A percentile compares a stretch with the other conserved stretches of the same genome.
These are phyloP conservation scores for Sphaerophoria rueppellii DNA, from an alignment of 2,888 invertebrate species.

Conservation along the genomic window DNA sequence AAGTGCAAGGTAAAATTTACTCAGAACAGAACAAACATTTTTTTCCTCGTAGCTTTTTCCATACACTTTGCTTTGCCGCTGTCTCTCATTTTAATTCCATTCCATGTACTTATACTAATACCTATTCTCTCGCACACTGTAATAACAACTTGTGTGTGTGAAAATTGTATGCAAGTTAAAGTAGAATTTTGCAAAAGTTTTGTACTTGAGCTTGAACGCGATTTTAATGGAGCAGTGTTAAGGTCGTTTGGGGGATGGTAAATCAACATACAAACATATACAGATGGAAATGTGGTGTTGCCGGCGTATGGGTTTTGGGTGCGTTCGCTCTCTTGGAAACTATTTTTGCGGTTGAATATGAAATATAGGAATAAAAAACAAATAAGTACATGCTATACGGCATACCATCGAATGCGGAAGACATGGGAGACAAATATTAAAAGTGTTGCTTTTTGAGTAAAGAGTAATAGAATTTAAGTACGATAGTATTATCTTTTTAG, in stretches of 20 bases:
- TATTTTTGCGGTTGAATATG: slow-evolving; percentile 31
- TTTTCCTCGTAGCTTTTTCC: background rate
- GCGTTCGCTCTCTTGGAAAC: slow-evolving; percentile 42
- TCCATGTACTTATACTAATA: background rate
- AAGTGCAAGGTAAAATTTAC: slow-evolving; percentile 24
- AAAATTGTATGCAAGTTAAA: slow-evolving; percentile 30
- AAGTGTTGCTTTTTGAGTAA: slow-evolving; percentile 30
- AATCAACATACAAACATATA: no score
- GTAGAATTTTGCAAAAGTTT: slow-evolving; percentile 57
- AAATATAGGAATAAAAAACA: background rate
- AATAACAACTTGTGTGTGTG: background rate
- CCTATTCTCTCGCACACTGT: background rate
- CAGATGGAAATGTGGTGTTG: slow-evolving; percentile 3
- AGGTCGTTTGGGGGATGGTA: slow-evolving; percentile 62
- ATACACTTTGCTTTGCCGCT: background rate
- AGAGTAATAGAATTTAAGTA: background rate
- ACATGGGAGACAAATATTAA: slow-evolving; percentile 7
- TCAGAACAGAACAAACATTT: slow-evolving; percentile 18
- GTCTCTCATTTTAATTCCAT: slow-evolving; percentile 10
- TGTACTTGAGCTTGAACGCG: slow-evolving; percentile 73
- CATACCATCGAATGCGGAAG: slow-evolving; percentile 53
- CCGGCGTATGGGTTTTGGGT: slow-evolving; percentile 46
- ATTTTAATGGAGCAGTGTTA: slow-evolving; percentile 73
- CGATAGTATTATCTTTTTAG: no score
- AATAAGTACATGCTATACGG: background rate